These are phyloP conservation scores for Bufotes viridis DNA, from an alignment of 2,797 vertebrate genomes.

Conservation along the genomic window DNA sequence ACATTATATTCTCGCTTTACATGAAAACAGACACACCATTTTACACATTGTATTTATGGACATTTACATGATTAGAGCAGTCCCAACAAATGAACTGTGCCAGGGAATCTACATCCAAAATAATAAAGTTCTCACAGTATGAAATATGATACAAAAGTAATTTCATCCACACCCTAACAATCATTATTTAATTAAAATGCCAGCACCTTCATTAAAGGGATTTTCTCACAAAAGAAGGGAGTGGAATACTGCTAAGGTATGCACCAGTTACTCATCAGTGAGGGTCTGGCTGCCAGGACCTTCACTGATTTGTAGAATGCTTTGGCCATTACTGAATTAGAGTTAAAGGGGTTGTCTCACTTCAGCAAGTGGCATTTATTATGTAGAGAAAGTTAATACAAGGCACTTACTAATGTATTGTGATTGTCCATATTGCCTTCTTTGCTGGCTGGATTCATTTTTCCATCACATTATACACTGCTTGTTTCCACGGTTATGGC, in stretches of 20 bases:
- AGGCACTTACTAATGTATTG: no score
- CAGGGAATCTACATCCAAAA: neutral
- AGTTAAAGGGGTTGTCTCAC: neutral
- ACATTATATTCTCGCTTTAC: no score
- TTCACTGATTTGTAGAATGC: neutral
- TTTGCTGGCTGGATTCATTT: no score
- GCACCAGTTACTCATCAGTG: neutral
- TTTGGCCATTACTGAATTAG: neutral
- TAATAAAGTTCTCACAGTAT: neutral
- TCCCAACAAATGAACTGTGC: neutral
- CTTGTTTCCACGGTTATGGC: no score
- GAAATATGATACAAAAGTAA: neutral
- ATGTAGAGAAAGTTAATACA: no score
- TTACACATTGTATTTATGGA: neutral
- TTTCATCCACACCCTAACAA: neutral
- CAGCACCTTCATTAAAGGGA: neutral
- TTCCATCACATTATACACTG: no score
- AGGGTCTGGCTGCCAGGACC: neutral
- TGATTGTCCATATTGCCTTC: no score
- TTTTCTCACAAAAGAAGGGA: no score
- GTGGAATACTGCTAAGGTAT: no score
- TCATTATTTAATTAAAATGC: neutral
- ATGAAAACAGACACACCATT: no score
- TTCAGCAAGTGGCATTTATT: no score
- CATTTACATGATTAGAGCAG: neutral